These are phyloP conservation scores for Balanococcus diminutus DNA, from an alignment of 2,888 invertebrate species.

Conservation along the genomic window DNA sequence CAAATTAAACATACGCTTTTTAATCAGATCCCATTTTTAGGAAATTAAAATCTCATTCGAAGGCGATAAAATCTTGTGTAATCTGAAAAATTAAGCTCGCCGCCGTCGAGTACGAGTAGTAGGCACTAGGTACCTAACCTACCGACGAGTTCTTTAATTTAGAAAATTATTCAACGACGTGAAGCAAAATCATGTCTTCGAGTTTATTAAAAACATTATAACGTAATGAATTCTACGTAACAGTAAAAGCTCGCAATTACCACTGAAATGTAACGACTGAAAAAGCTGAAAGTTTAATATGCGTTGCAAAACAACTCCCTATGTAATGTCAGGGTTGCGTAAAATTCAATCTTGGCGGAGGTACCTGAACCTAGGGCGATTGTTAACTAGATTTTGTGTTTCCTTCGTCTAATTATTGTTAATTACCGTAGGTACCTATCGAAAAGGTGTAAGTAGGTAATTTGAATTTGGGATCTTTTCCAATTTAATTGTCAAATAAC, in stretches of 20 bases:
- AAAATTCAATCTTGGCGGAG: not conserved
- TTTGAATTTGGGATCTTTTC: too few relatives aligned
- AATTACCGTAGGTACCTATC: too few relatives aligned
- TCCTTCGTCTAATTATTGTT: too few relatives aligned
- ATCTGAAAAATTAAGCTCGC: conserved; percentile 15
- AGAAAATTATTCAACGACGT: conserved; percentile 24
- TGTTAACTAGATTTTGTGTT: too few relatives aligned
- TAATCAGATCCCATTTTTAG: not conserved
- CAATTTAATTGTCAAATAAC: too few relatives aligned
- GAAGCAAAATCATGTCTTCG: conserved; percentile 46
- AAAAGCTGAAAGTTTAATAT: conserved; percentile 42
- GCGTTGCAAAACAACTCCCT: conserved; percentile 33
- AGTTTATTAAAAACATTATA: conserved; percentile 53
- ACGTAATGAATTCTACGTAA: conserved; percentile 49
- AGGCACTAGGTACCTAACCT: too few relatives aligned
- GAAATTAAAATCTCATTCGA: not conserved
- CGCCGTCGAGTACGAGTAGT: too few relatives aligned
- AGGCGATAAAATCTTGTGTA: conserved; percentile 27
- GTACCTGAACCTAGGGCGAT: too few relatives aligned
- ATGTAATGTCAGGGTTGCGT: not conserved
- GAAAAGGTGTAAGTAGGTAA: too few relatives aligned
- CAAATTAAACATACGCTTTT: not conserved
- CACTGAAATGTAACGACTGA: not conserved
- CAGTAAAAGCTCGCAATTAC: conserved; percentile 50
- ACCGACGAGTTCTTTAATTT: conserved; percentile 35